Evolutionary conservation across 2,113 vertebrate species (phyloP).

Genomic region (Vidua chalybeata): DNA sequence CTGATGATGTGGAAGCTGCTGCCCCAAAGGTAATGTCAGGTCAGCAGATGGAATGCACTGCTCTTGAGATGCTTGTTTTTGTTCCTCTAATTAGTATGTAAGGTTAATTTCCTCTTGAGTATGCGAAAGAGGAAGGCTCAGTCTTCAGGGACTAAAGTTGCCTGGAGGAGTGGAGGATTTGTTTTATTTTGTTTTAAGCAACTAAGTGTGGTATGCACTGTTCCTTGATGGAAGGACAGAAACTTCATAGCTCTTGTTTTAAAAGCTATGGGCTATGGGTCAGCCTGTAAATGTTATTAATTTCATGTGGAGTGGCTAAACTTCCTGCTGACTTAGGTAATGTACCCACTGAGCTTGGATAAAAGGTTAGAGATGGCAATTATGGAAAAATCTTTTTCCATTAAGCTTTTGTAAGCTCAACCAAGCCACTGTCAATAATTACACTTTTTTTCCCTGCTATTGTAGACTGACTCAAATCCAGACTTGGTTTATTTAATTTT

Average conservation of each 20-base stretch:
- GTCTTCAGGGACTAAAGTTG: background rate
- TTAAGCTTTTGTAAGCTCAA: slow-evolving; percentile 53
- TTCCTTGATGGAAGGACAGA: background rate
- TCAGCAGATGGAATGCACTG: background rate
- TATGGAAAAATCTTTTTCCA: slow-evolving; percentile 32
- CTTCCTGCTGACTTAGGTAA: slow-evolving; percentile 57
- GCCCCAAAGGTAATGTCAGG: background rate
- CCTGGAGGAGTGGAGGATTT: background rate
- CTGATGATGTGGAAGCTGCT: background rate
- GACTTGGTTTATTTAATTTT: slow-evolving; percentile 8
- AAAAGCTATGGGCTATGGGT: background rate
- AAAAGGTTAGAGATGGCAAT: slow-evolving; percentile 59
- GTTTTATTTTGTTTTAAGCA: background rate
- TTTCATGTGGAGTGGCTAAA: slow-evolving; percentile 40
- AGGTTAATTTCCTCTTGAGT: slow-evolving; percentile 30
- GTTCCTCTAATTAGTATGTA: background rate
- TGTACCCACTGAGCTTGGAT: slow-evolving; percentile 39
- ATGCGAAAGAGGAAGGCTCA: background rate
- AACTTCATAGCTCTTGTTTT: background rate
- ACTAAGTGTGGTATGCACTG: background rate
- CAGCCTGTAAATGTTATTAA: slow-evolving; percentile 27
- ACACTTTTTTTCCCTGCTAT: background rate
- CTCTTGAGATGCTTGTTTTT: background rate
- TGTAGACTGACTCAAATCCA: slow-evolving; percentile 25
- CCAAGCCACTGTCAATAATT: slow-evolving; percentile 49